phyloP scores from a whole-genome alignment of 2,113 vertebrate species.

The Phoenicopterus ruber region DNA sequence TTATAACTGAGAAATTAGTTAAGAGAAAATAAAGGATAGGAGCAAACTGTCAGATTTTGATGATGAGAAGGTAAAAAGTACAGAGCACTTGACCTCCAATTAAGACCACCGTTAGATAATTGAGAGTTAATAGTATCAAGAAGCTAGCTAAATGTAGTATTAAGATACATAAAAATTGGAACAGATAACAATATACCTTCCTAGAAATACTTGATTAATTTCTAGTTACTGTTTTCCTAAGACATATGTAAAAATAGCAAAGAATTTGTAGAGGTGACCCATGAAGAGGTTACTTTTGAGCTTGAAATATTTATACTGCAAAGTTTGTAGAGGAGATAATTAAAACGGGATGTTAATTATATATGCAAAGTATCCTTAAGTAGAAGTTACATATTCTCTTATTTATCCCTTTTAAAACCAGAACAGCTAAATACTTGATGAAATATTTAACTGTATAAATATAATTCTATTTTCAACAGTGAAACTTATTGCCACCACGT shows the following conservation, averaged over 20 bases:
- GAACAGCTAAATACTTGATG: not conserved
- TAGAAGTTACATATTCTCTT: not conserved
- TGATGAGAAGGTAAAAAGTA: not conserved
- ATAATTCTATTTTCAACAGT: not conserved
- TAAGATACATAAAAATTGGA: not conserved
- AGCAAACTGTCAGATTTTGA: not conserved
- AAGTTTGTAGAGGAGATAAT: not conserved
- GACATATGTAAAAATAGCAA: not conserved
- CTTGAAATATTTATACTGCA: not conserved
- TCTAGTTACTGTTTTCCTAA: not conserved
- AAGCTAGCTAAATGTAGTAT: not conserved
- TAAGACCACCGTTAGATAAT: not conserved
- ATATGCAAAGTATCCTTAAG: not conserved
- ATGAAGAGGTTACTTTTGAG: not conserved
- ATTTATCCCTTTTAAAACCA: not conserved
- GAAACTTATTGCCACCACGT: not conserved
- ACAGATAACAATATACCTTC: not conserved
- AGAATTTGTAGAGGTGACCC: not conserved
- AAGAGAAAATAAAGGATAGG: not conserved
- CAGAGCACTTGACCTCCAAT: not conserved
- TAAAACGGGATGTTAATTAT: not conserved
- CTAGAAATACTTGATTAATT: not conserved
- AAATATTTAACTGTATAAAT: not conserved
- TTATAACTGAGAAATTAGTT: not conserved
- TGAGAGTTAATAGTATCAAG: not conserved